Evolutionary conservation across 2,888 invertebrate genomes (phyloP), one percentile per base, ranked within the genome.

Genomic region (Xestia rhomboidea): DNA sequence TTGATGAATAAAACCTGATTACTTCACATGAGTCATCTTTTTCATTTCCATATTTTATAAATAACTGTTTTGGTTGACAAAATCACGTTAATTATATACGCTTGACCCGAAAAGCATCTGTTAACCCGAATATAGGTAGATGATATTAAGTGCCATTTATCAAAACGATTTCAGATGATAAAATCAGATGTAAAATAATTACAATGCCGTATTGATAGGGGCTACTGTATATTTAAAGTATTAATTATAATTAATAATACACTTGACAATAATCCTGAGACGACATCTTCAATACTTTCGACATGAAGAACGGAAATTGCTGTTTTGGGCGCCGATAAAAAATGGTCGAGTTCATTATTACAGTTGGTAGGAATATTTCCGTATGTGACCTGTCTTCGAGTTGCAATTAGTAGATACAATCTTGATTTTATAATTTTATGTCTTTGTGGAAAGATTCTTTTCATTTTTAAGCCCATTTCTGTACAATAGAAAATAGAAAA

Each of bases 401-500:
- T 76, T 84, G 82, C 84, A 91, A 91, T 92, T 90, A 91, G 79
- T 82, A 87, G 89, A 92, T 91, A 88, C 80, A 84, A 91, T 91
- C 90, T 87, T 84, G 82, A 87, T 88, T n/a, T n/a, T n/a, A n/a
- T n/a, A n/a, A n/a, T n/a, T n/a, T n/a, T n/a, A n/a, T n/a, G n/a
- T n/a, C n/a, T n/a, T n/a, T n/a, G n/a, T n/a, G n/a, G n/a, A n/a
- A n/a, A n/a, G n/a, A n/a, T n/a, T n/a, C n/a, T n/a, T n/a, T n/a
- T n/a, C n/a, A n/a, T n/a, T n/a, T n/a, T n/a, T n/a, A n/a, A n/a
- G n/a, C n/a, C n/a, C n/a, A n/a, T n/a, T n/a, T n/a, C n/a, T n/a
- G n/a, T n/a, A n/a, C n/a, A n/a, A n/a, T n/a, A n/a, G n/a, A n/a
- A n/a, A n/a, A n/a, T n/a, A n/a, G n/a, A n/a, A n/a, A n/a, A n/a